phyloP scores from a whole-genome alignment of 2,888 invertebrate species.

The Synanthedon andrenaeformis region DNA sequence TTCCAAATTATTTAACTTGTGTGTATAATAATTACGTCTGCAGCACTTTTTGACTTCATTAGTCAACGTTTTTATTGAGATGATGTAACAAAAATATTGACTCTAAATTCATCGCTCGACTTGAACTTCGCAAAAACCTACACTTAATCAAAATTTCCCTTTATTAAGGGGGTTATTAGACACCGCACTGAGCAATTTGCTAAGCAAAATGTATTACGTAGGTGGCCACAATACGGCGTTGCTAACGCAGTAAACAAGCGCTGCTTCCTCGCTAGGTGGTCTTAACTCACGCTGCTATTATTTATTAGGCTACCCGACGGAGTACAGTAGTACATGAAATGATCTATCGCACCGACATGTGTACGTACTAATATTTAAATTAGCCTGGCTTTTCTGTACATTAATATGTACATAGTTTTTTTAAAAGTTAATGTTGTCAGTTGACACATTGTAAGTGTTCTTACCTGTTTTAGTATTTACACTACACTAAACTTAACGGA shows the following conservation, averaged over 20 bases:
- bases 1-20: no score
- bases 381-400: background rate
- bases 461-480: no score
- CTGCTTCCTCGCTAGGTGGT: constrained; percentile 63
- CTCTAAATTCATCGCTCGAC: no score
- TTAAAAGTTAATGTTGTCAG: no score
- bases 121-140: no score
- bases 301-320: constrained; percentile 43
- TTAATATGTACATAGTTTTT: no score
- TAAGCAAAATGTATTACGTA: constrained; percentile 64
- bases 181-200: constrained; percentile 64
- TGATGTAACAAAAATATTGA: no score
- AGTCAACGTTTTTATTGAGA: no score
- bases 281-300: constrained; percentile 63
- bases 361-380: background rate
- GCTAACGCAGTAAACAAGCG: constrained; percentile 56
- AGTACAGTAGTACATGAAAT: constrained; percentile 34
- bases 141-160: constrained; percentile 22
- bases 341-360: background rate
- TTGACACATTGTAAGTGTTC: no score
- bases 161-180: constrained; percentile 67
- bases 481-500: no score
- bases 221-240: constrained; percentile 57
- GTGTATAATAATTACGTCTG: no score
- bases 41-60: no score